phyloP scores from a whole-genome alignment of 1,140 invertebrate species.

The Pseudomyrmex sp. region DNA sequence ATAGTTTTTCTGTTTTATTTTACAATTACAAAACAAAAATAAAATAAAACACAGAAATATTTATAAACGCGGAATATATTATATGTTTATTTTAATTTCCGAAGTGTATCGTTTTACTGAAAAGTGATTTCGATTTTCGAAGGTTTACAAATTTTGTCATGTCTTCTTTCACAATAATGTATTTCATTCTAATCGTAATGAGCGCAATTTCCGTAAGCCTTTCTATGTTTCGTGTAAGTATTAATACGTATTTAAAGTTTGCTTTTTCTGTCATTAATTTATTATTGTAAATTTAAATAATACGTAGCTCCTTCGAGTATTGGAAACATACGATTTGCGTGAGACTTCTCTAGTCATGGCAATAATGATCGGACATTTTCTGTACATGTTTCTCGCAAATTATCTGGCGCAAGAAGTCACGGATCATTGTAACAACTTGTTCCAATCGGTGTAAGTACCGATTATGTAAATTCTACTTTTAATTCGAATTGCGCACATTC shows the following conservation, averaged over 20 bases:
- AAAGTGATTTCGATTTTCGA: not conserved
- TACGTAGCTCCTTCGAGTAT: not conserved
- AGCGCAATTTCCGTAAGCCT: not conserved
- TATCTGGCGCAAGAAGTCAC: not conserved
- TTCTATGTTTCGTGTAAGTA: slow-evolving; percentile 24
- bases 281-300: not conserved
- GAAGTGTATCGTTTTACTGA: not conserved
- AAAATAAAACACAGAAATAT: no score
- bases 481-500: no score
- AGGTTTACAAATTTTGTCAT: not conserved
- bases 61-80: no score
- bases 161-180: not conserved
- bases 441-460: not conserved
- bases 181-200: not conserved
- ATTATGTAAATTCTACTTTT: no score
- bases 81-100: not conserved
- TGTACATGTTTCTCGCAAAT: not conserved
- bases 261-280: not conserved
- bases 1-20: not conserved
- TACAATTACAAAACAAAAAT: no score
- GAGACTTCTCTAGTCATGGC: not conserved
- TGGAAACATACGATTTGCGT: not conserved
- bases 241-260: not conserved
- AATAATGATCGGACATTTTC: not conserved
- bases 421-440: slow-evolving; percentile 8